Evolutionary conservation across 2,797 vertebrate genomes (phyloP).

Genomic region (Chelon auratus): DNA sequence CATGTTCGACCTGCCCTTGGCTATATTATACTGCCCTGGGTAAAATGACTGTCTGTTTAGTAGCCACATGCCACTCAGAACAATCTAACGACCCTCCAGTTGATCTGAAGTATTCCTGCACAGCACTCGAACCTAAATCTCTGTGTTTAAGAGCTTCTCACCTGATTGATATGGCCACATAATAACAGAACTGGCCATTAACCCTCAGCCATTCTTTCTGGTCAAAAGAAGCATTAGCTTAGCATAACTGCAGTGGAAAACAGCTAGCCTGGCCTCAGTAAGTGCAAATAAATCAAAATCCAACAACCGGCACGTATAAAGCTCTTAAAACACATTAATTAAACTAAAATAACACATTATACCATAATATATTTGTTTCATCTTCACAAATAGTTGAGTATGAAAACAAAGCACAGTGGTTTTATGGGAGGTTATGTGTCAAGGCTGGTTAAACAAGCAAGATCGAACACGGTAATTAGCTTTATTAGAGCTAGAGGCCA

Average conservation of each 20-base stretch:
- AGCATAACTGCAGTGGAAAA: neutral
- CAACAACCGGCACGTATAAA: neutral
- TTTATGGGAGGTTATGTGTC: too few relatives aligned
- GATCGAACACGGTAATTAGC: too few relatives aligned
- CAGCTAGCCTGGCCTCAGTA: too few relatives aligned
- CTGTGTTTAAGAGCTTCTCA: slow-evolving; percentile 25
- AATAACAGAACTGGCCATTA: slow-evolving; percentile 1
- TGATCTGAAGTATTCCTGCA: slow-evolving; percentile 35
- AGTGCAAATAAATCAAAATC: neutral
- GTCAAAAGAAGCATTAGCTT: neutral
- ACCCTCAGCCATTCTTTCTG: neutral
- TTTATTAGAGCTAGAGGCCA: too few relatives aligned
- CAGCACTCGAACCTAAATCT: slow-evolving; percentile 17
- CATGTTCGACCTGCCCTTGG: slow-evolving; percentile 29
- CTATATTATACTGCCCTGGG: slow-evolving; percentile 30
- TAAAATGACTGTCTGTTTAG: slow-evolving; percentile 39
- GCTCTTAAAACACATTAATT: too few relatives aligned
- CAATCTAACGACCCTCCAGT: slow-evolving; percentile 46
- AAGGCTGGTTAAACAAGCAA: too few relatives aligned
- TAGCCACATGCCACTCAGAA: slow-evolving; percentile 40
- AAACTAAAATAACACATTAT: neutral
- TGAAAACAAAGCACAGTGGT: too few relatives aligned
- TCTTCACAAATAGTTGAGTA: neutral
- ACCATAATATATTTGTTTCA: neutral
- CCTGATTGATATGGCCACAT: slow-evolving; percentile 18